phyloP scores from a whole-genome alignment of 2,888 invertebrate genomes.

The Mythimna albipuncta region DNA sequence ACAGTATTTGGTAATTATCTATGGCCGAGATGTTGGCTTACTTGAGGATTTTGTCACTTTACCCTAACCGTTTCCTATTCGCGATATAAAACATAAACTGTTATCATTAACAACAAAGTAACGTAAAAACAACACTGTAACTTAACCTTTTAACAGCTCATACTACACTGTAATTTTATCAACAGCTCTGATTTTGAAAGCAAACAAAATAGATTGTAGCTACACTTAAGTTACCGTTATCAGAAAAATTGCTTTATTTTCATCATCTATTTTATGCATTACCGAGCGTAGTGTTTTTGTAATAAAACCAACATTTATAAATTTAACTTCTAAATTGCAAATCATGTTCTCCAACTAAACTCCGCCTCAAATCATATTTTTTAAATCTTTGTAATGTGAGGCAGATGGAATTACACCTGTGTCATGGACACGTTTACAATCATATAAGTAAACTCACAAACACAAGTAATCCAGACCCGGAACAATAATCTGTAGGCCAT shows the following conservation, averaged over 20 bases:
- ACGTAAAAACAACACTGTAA: conserved; percentile 37
- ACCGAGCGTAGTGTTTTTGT: no score
- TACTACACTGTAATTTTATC: no score
- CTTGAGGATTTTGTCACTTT: no score
- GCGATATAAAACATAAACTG: background rate
- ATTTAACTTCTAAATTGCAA: background rate
- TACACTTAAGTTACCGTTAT: background rate
- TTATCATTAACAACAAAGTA: conserved; percentile 10
- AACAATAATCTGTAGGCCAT: no score
- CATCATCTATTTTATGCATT: background rate
- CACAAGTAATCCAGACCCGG: no score
- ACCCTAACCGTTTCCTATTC: no score
- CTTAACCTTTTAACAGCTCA: conserved; percentile 19
- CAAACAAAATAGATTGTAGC: conserved; percentile 28
- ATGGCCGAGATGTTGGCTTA: no score
- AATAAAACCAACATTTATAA: background rate
- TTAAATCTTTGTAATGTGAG: no score
- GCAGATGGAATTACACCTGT: no score
- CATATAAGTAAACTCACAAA: no score
- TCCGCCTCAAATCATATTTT: background rate
- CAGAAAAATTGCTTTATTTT: background rate
- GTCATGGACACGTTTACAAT: no score
- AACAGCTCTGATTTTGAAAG: conserved; percentile 6
- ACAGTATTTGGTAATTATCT: no score
- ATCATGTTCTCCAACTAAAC: background rate